Evolutionary conservation across 1,140 invertebrate species (phyloP), one percentile per base, ranked within the genome.

Genomic region (Bombus waltoni): DNA sequence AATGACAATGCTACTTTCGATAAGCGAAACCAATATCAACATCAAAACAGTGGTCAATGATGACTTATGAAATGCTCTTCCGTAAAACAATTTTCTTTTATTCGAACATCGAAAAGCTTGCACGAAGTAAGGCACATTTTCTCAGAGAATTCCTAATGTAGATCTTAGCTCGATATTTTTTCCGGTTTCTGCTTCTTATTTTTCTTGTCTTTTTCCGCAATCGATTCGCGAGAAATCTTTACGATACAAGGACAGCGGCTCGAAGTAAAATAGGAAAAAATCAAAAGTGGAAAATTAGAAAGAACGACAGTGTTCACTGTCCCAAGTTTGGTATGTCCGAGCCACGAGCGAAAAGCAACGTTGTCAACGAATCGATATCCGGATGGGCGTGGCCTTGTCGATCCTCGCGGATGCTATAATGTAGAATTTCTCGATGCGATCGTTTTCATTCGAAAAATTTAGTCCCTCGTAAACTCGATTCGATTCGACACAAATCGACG

Each of bases 341-440:
- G 71, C 72, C 42, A 81, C 75, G 76, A 91, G 82, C 81, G 87
- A 89, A 91, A 88, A 91, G 85, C 89, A 86, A 91, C 90, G 86
- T 83, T 91, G 89, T 91, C 90, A 91, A 91, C 90, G 90, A 91
- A 91, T 91, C 90, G 90, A 91, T 91, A 91, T 86, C 90, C 90
- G 89, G 88, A 91, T 91, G 90, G 90, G 90, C 90, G 90, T 91
- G 90, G 90, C 74, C 79, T 89, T 83, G 88, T 89, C 88, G 88
- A 89, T 91, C 90, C 88, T 91, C 89, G 72, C 53, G 77, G 80
- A 89, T 83, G 81, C 82, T 88, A 87, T 89, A 89, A 76, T 78
- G 74, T 59, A 78, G 68, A 75, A 89, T 90, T 57, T 74, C 81
- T 65, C 80, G 68, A 87, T 81, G 77, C 74, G 59, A 59, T 86